A percentile compares a stretch with the other conserved stretches of the same genome.
Evolutionary conservation across 2,888 invertebrate genomes (phyloP).

Genomic region (Apamea sordens): DNA sequence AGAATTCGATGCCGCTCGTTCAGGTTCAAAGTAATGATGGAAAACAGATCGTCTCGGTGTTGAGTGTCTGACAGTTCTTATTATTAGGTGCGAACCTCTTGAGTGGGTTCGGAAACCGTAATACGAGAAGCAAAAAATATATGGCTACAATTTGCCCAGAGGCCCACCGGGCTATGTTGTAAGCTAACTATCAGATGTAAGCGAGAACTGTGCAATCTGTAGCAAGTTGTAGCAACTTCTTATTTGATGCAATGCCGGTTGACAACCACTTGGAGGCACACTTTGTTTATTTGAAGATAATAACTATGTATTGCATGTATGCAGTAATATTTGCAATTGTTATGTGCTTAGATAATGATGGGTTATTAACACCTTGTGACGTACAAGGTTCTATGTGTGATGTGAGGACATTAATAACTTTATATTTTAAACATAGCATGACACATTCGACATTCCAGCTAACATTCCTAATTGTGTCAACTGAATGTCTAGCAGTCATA

Average conservation of each 20-base stretch:
- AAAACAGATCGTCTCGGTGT: conserved; percentile 80
- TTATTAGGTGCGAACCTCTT: conserved; percentile 76
- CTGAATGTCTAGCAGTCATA: not conserved
- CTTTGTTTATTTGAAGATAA: conserved; percentile 17
- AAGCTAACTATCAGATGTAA: conserved; percentile 53
- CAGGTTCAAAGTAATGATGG: conserved; percentile 71
- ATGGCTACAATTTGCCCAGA: conserved; percentile 52
- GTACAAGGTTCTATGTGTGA: not conserved
- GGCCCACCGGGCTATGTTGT: conserved; percentile 60
- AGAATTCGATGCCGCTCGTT: conserved; percentile 71
- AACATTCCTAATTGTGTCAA: conserved; percentile 38
- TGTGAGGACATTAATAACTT: not conserved
- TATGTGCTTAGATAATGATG: not conserved
- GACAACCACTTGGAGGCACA: conserved; percentile 13
- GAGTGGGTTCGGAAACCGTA: conserved; percentile 64
- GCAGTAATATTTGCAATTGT: not conserved
- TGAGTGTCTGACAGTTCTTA: conserved; percentile 76
- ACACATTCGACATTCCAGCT: conserved; percentile 36
- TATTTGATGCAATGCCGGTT: conserved; percentile 39
- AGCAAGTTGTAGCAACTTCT: conserved; percentile 32
- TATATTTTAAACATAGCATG: conserved; percentile 19
- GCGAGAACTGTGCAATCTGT: conserved; percentile 37
- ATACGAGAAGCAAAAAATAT: conserved; percentile 65
- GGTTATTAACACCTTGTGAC: conserved; percentile 15
- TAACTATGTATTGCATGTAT: not conserved